Base-by-base conservation (phyloP, 2,888 invertebrate genomes). In the Cosmorhoe ocellata region DNA sequence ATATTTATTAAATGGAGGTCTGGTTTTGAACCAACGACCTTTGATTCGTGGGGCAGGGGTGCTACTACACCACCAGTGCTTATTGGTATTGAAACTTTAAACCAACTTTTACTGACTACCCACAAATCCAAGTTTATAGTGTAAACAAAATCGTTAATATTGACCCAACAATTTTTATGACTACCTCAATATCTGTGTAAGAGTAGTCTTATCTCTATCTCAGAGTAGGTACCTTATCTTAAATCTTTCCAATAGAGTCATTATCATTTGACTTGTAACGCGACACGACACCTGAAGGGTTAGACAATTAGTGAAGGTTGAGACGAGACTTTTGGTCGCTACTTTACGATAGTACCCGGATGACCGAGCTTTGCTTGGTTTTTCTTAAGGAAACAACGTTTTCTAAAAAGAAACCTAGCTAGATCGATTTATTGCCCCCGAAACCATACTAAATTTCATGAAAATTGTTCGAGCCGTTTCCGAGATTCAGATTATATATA, bases 241-340 rank as follows among this genome's bases (percentile, higher is more conserved):
- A 31, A 18, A 54, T 58, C 49, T 58, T 24, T 33, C 50, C 39
- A 55, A 71, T 71, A 56, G 45, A 71, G 70, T 46, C 64, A 69
- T 69, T 69, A 70, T 63, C 61, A 69, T 69, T 67, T 66, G 56
- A 59, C 56, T 47, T 51, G 69, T 65, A 69, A 70, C 64, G 5
- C 37, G 65, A 70, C 50, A 63, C 55, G 38, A 37, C 46, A 51
- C 32, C 46, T 51, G 32, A 33, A 24, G 46, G 24, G 14, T 34
- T 43, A 14, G 39, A 47, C 56, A 55, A 58, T 55, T 58, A 56
- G 37, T 11, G 5, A 7, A 9, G 33, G 39, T 2, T 59, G 28
- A 36, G 14, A 26, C 37, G 36, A 33, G 46, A 36, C 34, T 44
- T 34, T 33, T 41, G 0, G 9, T 31, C 24, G 32, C 43, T 26